Evolutionary conservation across 2,888 invertebrate species (phyloP).

Genomic region (Entomobrya multifasciata): DNA sequence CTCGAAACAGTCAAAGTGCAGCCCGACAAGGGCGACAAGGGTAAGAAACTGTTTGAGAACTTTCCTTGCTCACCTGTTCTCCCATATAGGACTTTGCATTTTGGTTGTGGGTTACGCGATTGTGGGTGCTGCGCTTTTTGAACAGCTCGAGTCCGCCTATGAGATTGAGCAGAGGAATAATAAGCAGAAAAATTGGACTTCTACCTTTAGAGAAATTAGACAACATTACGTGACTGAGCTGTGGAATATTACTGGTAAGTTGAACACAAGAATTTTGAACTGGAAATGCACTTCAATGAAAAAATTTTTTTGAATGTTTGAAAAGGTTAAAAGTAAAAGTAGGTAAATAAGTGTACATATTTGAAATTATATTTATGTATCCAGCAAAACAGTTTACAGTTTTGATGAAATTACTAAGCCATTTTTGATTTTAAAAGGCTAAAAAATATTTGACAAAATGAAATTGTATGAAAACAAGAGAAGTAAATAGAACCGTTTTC

Average conservation of each 20-base stretch:
- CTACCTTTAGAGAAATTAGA: conserved; percentile 81
- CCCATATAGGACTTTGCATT: conserved; percentile 87
- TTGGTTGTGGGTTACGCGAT: conserved; percentile 89
- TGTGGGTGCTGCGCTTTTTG: conserved; percentile 88
- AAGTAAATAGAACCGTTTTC: too few species aligned
- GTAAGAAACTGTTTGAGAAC: conserved; percentile 81
- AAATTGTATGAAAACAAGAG: too few species aligned
- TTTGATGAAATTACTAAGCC: too few species aligned
- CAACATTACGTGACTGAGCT: conserved; percentile 87
- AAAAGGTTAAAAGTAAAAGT: too few species aligned
- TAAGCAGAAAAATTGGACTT: conserved; percentile 77
- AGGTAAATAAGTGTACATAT: too few species aligned
- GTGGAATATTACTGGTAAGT: conserved; percentile 90
- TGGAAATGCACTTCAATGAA: too few species aligned
- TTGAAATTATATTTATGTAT: too few species aligned
- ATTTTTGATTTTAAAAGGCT: too few species aligned
- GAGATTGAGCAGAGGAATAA: conserved; percentile 85
- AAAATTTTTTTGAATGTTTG: too few species aligned
- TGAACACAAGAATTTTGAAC: too few species aligned
- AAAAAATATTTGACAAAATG: too few species aligned
- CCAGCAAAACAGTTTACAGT: too few species aligned
- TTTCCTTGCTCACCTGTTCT: conserved; percentile 85
- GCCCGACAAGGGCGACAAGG: conserved; percentile 72
- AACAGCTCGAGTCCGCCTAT: conserved; percentile 87
- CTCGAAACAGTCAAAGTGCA: conserved; percentile 68